Base-by-base conservation (phyloP, 2,888 invertebrate species). In the Gymnoscelis rufifasciata region DNA sequence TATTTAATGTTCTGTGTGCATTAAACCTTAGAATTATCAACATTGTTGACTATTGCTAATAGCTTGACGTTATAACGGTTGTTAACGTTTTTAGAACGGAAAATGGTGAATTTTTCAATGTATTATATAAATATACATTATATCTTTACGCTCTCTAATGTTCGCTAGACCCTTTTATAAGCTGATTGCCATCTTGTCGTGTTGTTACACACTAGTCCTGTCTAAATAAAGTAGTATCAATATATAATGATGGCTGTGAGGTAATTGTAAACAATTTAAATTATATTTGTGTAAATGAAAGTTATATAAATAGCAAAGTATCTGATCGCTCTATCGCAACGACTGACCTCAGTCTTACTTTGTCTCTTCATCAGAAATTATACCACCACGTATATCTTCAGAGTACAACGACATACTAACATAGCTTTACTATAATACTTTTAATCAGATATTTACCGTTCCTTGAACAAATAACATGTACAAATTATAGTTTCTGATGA, bases 231-330 rank as follows among this genome's bases (percentile, higher is more conserved):
- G 87, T 88, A 87, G 87, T 82, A 83, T 86, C 88, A 87, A 86
- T 87, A 86, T 86, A 81, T 87, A 88, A 87, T 86, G 88, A 88
- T 88, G 88, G 88, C 88, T 88, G 88, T 88, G 88, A 88, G 88
- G 81, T 87, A 84, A 84, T 82, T 82, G 78, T 83, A 83, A 84
- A 87, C 84, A 82, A 82, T 83, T 88, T 84, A 86, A 87, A 84
- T 82, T 82, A 83, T 87, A 87, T 82, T 58, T 82, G 69, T 83
- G 78, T 86, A 83, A 83, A 83, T 77, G 77, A 77, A 74, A 72
- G 63, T 65, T 63, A 61, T 59, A 59, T 56, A 72, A 69, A 79
- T 79, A 78, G 74, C 75, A 74, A 76, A 66, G 50, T 59, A 60
- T 63, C 53, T 54, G 62, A 71, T 72, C 66, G 78, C 75, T 78